Evolutionary conservation across 2,797 vertebrate species (phyloP).

Genomic region (Thunnus albacares): DNA sequence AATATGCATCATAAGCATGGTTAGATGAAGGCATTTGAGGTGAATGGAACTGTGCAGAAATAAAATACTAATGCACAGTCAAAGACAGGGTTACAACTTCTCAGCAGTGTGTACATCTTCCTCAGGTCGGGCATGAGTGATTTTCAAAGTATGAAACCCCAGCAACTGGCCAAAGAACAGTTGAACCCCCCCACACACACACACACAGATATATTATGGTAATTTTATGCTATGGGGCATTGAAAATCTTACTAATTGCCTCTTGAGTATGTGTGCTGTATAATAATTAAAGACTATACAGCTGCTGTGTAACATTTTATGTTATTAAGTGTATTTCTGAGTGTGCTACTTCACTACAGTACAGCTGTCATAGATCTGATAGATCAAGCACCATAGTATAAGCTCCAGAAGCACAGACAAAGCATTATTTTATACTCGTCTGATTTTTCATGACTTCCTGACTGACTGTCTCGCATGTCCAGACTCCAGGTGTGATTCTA

Average conservation of each 20-base stretch:
- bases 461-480: slow-evolving; percentile 8
- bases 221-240: slow-evolving; percentile 46
- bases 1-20: neutral
- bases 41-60: slow-evolving; percentile 24
- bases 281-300: slow-evolving; percentile 37
- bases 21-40: slow-evolving; percentile 4
- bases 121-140: slow-evolving; percentile 32
- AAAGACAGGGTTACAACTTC: slow-evolving; percentile 12
- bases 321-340: slow-evolving; percentile 31
- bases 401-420: neutral
- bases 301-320: slow-evolving; percentile 36
- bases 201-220: slow-evolving; percentile 32
- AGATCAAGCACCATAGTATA: slow-evolving; percentile 30
- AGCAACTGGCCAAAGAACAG: slow-evolving; percentile 32
- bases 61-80: slow-evolving; percentile 14
- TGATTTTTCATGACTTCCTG: slow-evolving; percentile 24
- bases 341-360: neutral
- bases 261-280: slow-evolving; percentile 33
- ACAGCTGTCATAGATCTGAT: slow-evolving; percentile 43
- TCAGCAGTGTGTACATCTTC: slow-evolving; percentile 8
- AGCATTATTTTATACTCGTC: slow-evolving; percentile 22
- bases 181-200: slow-evolving; percentile 6
- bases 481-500: slow-evolving; percentile 63
- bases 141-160: slow-evolving; percentile 25
- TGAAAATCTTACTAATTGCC: slow-evolving; percentile 42